Base-by-base conservation (phyloP, 2,113 vertebrate genomes). In the Pachycephala philippinensis region DNA sequence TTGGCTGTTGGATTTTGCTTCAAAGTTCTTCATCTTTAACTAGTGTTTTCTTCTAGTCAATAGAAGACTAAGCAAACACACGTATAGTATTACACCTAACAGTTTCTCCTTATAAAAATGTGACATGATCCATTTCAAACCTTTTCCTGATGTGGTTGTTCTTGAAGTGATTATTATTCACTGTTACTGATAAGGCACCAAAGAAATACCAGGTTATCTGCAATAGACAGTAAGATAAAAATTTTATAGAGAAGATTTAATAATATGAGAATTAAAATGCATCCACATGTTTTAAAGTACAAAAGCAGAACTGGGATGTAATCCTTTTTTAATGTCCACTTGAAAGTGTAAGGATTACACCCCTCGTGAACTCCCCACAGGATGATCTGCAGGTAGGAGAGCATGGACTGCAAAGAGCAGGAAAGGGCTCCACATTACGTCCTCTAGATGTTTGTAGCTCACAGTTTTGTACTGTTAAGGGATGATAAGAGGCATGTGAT, bases 271-370 rank as follows among this genome's bases (percentile, higher is more conserved):
- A 59, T 18, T 53, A 71, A 91, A 79, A 79, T 11, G 6, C 11
- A 47, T 9, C 27, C 11, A 11, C 7, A 8, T 26, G 3, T 30
- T 89, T n/a, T 23, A 24, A 20, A 70, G 10, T 24, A 53, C 17
- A 63, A 83, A 79, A 72, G 42, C 35, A 80, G 49, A 88, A 22
- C 10, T 42, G 10, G 4, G 16, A 64, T 39, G 59, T 12, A 54
- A 64, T 45, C 53, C 0, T 39, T 71, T 70, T 76, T 9, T 50
- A 40, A 57, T 0, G 0, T 23, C 10, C 4, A 16, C 10, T 37
- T 60, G 24, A 22, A 78, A 84, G 17, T 30, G 5, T n/a, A 47
- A 27, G 39, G 28, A 37, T 60, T 72, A 54, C 16, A 64, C 2
- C 7, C 10, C 18, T 49, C 30, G 9, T 24, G 33, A 68, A 9